Base-by-base conservation (phyloP, 2,113 vertebrate species). In the Clarias gariepinus region DNA sequence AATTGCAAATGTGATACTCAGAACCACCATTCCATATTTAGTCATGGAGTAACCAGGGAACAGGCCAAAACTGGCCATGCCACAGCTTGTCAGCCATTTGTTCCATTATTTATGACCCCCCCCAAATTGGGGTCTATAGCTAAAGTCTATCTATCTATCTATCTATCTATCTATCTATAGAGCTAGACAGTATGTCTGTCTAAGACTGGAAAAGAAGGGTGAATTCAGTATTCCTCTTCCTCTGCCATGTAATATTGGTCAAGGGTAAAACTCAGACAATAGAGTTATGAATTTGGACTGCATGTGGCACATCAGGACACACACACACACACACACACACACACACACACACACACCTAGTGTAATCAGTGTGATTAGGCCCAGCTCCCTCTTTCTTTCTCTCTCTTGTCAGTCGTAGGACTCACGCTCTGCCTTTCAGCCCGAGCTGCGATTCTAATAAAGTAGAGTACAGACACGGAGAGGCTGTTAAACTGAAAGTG, bases 401-500 rank as follows among this genome's bases (percentile, higher is more conserved):
- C 53, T 76, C 73, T 76, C 73, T 76, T 86, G 84, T 85, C 61
- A 71, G 74, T 85, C 36, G 36, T 88, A 87, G 90, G 90, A 91
- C 80, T 83, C 61, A 58, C 78, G 36, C n/a, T 36, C 81, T 81
- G 89, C 89, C 87, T 92, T 91, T 92, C 90, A 91, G 91, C 89
- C 92, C 15, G 57, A 81, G 30, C 30, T 61, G 57, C 57, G 58
- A 81, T 61, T 61, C 89, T 90, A 41, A 82, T 85, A 82, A 90
- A 84, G 88, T 64, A n/a, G n/a, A 73, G 87, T 61, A 16, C 63
- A 57, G 83, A 85, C 81, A 92, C 93, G 90, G 92, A 92, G 91
- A 89, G 90, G 91, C 92, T 90, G 90, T 94, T 94, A 94, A 94
- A 94, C 92, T 90, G 92, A 95, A 94, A 91, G 93, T 94, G 94